phyloP scores from a whole-genome alignment of 2,113 vertebrate species.

The Embiotoca jacksoni region DNA sequence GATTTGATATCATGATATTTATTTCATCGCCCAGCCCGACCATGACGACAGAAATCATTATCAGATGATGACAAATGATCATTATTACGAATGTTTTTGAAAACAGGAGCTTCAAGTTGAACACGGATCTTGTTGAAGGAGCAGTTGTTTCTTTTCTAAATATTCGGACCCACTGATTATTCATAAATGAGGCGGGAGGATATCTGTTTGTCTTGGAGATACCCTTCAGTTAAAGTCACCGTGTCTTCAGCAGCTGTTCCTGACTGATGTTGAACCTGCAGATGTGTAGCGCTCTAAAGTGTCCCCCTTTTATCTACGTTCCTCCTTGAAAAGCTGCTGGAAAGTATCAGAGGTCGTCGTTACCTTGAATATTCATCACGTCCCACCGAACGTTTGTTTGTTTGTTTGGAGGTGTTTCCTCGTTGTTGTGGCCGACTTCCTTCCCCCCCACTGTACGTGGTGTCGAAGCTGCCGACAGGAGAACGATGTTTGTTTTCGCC shows the following conservation, averaged over 20 bases:
- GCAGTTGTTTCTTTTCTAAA: neutral
- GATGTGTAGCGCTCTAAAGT: constrained; percentile 10
- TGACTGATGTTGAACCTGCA: constrained; percentile 1
- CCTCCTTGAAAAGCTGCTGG: constrained; percentile 20
- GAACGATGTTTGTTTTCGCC: constrained; percentile 75
- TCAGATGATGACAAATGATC: neutral
- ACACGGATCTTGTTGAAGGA: neutral
- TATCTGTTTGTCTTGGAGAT: constrained; percentile 25
- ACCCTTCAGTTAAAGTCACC: constrained; percentile 19
- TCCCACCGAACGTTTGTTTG: constrained; percentile 30
- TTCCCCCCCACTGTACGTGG: constrained; percentile 57
- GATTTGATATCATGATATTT: neutral
- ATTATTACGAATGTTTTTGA: constrained; percentile 11
- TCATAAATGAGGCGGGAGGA: neutral
- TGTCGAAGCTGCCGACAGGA: constrained; percentile 62
- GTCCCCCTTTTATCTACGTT: constrained; percentile 35
- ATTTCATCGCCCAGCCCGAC: neutral
- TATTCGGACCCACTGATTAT: constrained; percentile 2
- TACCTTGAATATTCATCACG: constrained; percentile 67
- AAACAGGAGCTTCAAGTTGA: constrained; percentile 18
- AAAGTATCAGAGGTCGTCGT: constrained; percentile 48
- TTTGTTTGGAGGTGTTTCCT: constrained; percentile 22
- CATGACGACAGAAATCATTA: neutral
- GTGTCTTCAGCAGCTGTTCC: constrained; percentile 1
- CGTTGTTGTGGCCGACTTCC: constrained; percentile 41